Evolutionary conservation across 35 echinoderm and acorn worm species (phyloP), one percentile per base, ranked within the genome.

Genomic region (Stichopus chloronotus): DNA sequence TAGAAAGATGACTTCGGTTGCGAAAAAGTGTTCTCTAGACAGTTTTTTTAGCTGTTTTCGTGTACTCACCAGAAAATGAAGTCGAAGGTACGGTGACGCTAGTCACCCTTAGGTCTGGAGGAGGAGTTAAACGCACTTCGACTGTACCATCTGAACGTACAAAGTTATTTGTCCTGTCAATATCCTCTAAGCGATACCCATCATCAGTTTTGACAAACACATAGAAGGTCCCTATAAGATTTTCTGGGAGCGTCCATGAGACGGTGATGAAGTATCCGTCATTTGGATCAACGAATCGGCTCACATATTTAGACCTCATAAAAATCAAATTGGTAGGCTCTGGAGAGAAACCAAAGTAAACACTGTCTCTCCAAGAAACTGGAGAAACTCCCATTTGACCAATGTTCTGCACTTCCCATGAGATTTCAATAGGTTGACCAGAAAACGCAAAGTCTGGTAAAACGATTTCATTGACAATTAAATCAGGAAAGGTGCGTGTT

Each of bases 31-130:
- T 43, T 43, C 30, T 43, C 30, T 43, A 43, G 30, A 43, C 30
- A 43, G n/a, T 43, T 43, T 43, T 0, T 43, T 3, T 0, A 43
- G 30, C 30, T 43, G 30, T 43, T 43, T 43, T 43, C 30, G 30
- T 43, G 22, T 19, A 59, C 87, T 89, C 71, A 89, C 87, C 87
- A 54, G 87, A 89, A 89, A 89, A 89, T 72, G 87, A 63, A n/a
- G 87, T 71, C 22, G 87, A 52, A 54, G 87, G 87, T 17, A 60
- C 21, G 19, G 52, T 53, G 16, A 89, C 60, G 60, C 61, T 71
- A 1, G 87, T 60, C 19, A 89, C 87, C 59, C 52, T 59, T 21
- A 89, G 87, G 61, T 89, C 87, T 53, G 87, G 87, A 11, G 87
- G 87, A 0, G 87, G 87, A 9, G 87, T 89, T 89, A 89, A 54